phyloP scores from a whole-genome alignment of 2,113 vertebrate species.

The Nettapus auritus region DNA sequence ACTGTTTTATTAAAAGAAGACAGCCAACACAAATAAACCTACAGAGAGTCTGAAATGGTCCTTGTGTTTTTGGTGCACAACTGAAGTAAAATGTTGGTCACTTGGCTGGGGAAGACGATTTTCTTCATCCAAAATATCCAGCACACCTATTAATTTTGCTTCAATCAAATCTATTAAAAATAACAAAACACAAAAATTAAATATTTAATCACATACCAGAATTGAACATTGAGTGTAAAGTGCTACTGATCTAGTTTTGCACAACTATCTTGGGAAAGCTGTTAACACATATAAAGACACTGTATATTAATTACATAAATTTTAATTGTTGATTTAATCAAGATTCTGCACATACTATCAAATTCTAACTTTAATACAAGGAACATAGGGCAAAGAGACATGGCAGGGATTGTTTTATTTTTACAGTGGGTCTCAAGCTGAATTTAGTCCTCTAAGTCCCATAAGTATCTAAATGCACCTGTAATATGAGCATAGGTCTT shows the following conservation, averaged over 20 bases:
- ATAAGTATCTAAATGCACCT: not conserved
- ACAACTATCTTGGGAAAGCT: not conserved
- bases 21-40: slow-evolving; percentile 60
- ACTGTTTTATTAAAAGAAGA: slow-evolving; percentile 5
- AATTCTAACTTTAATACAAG: not conserved
- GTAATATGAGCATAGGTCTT: not conserved
- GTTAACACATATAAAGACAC: not conserved
- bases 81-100: slow-evolving; percentile 95
- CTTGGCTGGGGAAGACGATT: slow-evolving; percentile 96
- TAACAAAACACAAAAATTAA: not conserved
- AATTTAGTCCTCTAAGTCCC: not conserved
- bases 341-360: not conserved
- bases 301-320: not conserved
- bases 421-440: not conserved
- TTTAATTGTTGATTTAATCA: not conserved
- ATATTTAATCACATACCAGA: not conserved
- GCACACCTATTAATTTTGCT: slow-evolving; percentile 90
- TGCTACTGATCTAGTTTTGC: not conserved
- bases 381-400: not conserved
- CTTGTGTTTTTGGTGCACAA: slow-evolving; percentile 93
- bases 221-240: not conserved
- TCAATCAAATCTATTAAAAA: slow-evolving; percentile 91
- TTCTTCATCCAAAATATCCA: slow-evolving; percentile 99
- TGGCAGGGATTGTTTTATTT: rapidly evolving
- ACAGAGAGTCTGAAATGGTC: slow-evolving; percentile 96